Conservation (phyloP, 2,888 invertebrate species). For the Piscicola geometra region DNA sequence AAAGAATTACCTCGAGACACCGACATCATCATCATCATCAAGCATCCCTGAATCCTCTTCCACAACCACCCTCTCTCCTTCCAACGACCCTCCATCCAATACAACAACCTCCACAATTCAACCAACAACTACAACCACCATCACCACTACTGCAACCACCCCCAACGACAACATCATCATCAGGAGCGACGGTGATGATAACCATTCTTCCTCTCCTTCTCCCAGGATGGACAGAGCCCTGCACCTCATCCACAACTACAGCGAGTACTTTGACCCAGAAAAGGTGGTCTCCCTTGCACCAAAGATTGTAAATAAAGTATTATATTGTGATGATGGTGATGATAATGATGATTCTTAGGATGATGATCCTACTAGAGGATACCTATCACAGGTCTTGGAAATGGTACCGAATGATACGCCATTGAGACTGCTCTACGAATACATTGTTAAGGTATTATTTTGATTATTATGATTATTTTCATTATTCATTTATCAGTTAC, state of each 20-base stretch:
- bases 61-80: no score
- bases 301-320: constrained; percentile 9
- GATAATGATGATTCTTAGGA: background rate
- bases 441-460: background rate
- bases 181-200: no score
- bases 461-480: no score
- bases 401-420: constrained; percentile 74
- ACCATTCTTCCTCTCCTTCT: no score
- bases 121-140: background rate
- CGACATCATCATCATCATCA: constrained; percentile 55
- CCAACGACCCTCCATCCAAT: no score
- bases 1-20: constrained; percentile 60
- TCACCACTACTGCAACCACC: background rate
- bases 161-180: no score
- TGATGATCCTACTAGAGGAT: no score
- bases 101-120: no score
- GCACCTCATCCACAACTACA: constrained; percentile 74
- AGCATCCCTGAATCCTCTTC: constrained; percentile 10
- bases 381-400: constrained; percentile 70
- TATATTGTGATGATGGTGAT: background rate
- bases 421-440: background rate
- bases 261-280: constrained; percentile 75
- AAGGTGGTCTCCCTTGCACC: constrained; percentile 62
- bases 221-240: constrained; percentile 67
- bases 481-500: no score